Base-by-base conservation (phyloP, 64 coral and sea anemone genomes). In the Dendronephthya gigantea region DNA sequence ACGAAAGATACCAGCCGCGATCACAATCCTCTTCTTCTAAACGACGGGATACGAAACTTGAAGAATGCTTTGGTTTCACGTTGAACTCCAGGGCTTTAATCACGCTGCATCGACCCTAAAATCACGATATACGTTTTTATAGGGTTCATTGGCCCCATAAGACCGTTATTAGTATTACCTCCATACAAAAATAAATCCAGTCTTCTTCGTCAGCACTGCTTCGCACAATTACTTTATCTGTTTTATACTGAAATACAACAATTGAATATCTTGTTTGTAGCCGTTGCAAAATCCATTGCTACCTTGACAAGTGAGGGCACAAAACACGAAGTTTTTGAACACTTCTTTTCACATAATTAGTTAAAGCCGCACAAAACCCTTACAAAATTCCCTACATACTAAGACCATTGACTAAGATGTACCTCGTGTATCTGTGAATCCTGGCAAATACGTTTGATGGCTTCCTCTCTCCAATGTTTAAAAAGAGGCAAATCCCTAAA, bases 171-270 rank as follows among this genome's bases (percentile, higher is more conserved):
- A 8, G 34, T 2, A 79, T 83, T 58, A 97, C 94, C 82, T 97
- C 91, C 92, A 97, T 97, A 23, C 94, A 97, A 8, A 97, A 83
- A 38, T 93, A 93, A 62, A 97, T 91, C 94, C 94, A 97, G 25
- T 91, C 87, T 12, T 88, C 79, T 35, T 93, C 91, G 39, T 90
- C 87, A 31, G 69, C 83, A 41, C 89, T 93, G 82, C 93, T 92
- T 28, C 84, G 89, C 33, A 91, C 89, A 31, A 97, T 97, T 51
- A 97, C 91, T 49, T 93, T 93, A 83, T 97, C 93, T 36, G 75
- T 5, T 39, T 93, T 97, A 84, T 89, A 97, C 94, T 97, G 45
- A 62, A 84, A 39, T 87, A 45, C 58, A 15, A 87, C 22, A 68
- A 91, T 37, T 59, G 8, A 3, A 19, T 25, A 62, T 62, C 25